These are phyloP conservation scores for Brevimyrus niger DNA, from an alignment of 2,113 vertebrate genomes.

Conservation along the genomic window DNA sequence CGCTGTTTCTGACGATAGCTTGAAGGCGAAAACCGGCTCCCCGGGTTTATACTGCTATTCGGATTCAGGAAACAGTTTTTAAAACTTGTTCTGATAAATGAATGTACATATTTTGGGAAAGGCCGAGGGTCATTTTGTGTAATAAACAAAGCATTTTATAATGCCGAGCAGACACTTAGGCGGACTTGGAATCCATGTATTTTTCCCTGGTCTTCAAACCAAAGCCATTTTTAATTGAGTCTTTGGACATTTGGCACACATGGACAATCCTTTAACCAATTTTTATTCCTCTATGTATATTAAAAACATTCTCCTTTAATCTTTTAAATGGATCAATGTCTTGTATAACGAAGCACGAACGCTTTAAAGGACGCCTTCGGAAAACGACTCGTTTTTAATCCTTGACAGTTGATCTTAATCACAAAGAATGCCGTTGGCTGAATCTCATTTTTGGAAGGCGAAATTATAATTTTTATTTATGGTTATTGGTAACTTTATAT, in stretches of 20 bases:
- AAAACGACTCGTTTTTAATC: neutral
- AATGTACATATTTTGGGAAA: constrained; percentile 30
- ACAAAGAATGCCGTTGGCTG: neutral
- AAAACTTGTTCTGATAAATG: constrained; percentile 47
- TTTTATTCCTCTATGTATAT: constrained; percentile 6
- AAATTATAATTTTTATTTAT: neutral
- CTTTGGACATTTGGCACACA: constrained; percentile 18
- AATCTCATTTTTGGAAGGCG: neutral
- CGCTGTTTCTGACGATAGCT: constrained; percentile 7
- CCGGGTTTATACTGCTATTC: constrained; percentile 54
- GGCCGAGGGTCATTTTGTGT: constrained; percentile 26
- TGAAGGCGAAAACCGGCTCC: constrained; percentile 19
- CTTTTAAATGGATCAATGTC: constrained; percentile 13
- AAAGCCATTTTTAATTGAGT: constrained; percentile 24
- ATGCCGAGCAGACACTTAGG: constrained; percentile 20
- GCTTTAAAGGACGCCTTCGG: neutral
- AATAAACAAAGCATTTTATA: constrained; percentile 38
- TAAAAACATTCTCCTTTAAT: constrained; percentile 5
- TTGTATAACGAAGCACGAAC: neutral
- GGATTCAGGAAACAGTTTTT: constrained; percentile 54
- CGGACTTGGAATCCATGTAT: constrained; percentile 23
- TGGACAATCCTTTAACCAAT: constrained; percentile 8
- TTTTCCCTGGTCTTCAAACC: constrained; percentile 27
- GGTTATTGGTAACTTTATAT: neutral
- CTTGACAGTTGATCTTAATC: neutral